These are phyloP conservation scores for Platanista minor DNA, from an alignment of 2,113 vertebrate genomes.

Conservation along the genomic window DNA sequence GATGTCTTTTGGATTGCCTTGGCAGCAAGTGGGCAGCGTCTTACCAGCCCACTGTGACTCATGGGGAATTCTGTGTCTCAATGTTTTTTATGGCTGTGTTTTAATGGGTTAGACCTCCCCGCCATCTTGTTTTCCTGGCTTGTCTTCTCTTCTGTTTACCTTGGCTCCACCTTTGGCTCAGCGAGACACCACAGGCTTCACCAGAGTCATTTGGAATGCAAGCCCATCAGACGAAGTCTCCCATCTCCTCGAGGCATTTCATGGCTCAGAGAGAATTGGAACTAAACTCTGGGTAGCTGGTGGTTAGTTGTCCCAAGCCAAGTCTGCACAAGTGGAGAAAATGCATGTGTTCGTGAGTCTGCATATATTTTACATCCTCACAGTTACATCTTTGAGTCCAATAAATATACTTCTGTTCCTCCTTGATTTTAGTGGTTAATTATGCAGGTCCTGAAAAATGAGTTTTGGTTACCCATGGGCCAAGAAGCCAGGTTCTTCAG, in stretches of 20 bases:
- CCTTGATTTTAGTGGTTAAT: neutral
- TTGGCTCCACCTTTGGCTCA: constrained; percentile 22
- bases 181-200: neutral
- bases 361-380: neutral
- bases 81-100: neutral
- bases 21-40: neutral
- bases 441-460: neutral
- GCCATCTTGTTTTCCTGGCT: neutral
- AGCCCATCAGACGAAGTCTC: neutral
- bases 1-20: neutral
- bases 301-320: neutral
- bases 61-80: neutral
- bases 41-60: neutral
- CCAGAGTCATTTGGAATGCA: neutral
- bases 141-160: constrained; percentile 13
- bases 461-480: neutral
- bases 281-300: neutral
- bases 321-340: constrained; percentile 15
- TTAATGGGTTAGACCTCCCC: neutral
- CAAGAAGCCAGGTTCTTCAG: neutral
- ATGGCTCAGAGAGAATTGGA: neutral
- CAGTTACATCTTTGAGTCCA: neutral
- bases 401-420: neutral
- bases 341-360: neutral
- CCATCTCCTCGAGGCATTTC: neutral